Evolutionary conservation across 2,797 vertebrate genomes (phyloP), one percentile per base, ranked within the genome.

Genomic region (Peromyscus melanophrys): DNA sequence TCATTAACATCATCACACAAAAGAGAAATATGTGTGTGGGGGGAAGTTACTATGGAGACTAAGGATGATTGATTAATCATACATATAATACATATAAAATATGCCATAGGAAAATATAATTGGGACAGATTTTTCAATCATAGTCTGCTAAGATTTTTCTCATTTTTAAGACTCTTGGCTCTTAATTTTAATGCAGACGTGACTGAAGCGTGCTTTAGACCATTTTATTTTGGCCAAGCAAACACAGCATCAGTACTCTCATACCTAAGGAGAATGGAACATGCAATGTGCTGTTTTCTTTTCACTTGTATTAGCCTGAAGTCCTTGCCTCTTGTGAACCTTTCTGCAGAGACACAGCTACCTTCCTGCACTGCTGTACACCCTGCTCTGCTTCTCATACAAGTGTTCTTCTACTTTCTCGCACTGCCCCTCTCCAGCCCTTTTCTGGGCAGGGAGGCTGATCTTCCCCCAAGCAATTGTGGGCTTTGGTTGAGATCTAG

Each of bases 161-260:
- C 34, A 34, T 46, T 92, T 90, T 94, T 89, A 77, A 95, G 76
- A 90, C 29, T 63, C 87, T 69, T 95, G 89, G 40, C 55, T 91
- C 73, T 94, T 80, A n/a, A n/a, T 94, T 71, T 94, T 88, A 94
- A 96, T 82, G 76, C 40, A 95, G 91, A 94, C 55, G 69, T 81
- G 27, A 89, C 37, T n/a, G 59, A 23, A 83, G 49, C 23, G 40
- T 95, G 88, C 88, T 89, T 90, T 80, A 34, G 84, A 92, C 87
- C 84, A 88, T 81, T 95, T 95, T 96, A 95, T 89, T 96, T 97
- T 52, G 92, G 77, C 37, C 65, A 85, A 85, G 71, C 84, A 96
- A 93, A 82, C 92, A 90, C 67, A 92, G 77, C 81, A 85, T 77
- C 95, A 67, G 11, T 43, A 80, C 67, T 92, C 19, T 75, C 73